Evolutionary conservation across 2,888 invertebrate genomes (phyloP).

Genomic region (Drosophila lutescens): DNA sequence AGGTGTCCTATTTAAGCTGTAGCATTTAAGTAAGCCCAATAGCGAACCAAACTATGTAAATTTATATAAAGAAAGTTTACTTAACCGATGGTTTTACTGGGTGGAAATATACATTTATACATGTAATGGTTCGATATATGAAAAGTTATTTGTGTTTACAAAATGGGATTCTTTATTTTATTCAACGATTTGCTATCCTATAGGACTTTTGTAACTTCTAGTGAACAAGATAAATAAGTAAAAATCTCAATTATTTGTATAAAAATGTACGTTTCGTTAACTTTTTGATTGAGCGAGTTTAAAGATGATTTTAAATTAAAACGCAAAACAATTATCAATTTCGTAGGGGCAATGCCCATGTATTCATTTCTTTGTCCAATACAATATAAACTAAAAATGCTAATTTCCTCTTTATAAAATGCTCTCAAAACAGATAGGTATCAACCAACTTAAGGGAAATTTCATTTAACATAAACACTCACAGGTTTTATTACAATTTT

Average conservation of each 20-base stretch:
- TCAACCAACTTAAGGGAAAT: too few species aligned
- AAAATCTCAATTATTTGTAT: too few species aligned
- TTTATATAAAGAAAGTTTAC: constrained; percentile 19
- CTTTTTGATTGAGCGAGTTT: too few species aligned
- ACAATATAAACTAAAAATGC: background rate
- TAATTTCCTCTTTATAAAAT: background rate
- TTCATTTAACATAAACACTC: constrained; percentile 14
- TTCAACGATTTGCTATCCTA: too few species aligned
- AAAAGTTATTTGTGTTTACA: too few species aligned
- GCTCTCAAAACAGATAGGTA: background rate
- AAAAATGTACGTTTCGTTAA: too few species aligned
- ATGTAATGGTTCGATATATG: background rate
- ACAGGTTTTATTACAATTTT: constrained; percentile 42
- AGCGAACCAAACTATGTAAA: constrained; percentile 11
- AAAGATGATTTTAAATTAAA: too few species aligned
- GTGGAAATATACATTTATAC: background rate
- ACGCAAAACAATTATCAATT: background rate
- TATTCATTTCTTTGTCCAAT: constrained; percentile 1
- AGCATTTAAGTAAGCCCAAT: constrained; percentile 25
- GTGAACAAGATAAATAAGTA: too few species aligned
- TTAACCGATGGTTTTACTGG: background rate
- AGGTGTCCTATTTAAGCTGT: constrained; percentile 30
- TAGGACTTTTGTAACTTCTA: too few species aligned
- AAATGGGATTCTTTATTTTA: too few species aligned
- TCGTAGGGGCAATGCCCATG: background rate